Evolutionary conservation across 2,888 invertebrate species (phyloP).

Genomic region (Himalopsyche anomala): DNA sequence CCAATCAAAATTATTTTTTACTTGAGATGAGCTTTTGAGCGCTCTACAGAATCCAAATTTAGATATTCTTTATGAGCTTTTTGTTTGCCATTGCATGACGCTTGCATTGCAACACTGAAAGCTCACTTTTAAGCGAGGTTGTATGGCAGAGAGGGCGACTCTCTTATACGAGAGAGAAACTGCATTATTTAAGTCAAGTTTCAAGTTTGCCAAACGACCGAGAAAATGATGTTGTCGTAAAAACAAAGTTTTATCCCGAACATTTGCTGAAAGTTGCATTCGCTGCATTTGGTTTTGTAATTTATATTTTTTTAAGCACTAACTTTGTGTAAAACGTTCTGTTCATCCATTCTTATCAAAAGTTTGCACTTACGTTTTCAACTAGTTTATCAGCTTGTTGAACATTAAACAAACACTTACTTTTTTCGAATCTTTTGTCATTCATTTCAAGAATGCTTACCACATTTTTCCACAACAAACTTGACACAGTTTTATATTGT

Average conservation of each 20-base stretch:
- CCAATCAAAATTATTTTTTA: too few relatives aligned
- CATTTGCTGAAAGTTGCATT: neutral
- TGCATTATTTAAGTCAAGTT: slow-evolving; percentile 22
- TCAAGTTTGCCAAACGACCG: slow-evolving; percentile 2
- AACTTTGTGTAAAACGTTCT: neutral
- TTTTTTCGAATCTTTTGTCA: too few relatives aligned
- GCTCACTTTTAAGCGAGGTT: too few relatives aligned
- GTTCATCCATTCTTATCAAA: neutral
- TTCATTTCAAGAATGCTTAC: too few relatives aligned
- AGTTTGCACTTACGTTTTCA: neutral
- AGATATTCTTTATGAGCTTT: too few relatives aligned
- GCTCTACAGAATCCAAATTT: too few relatives aligned
- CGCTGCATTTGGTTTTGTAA: neutral
- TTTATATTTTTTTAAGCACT: neutral
- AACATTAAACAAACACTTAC: neutral
- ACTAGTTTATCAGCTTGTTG: neutral
- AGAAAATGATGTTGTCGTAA: slow-evolving; percentile 12
- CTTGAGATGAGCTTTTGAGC: too few relatives aligned
- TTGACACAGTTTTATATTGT: too few relatives aligned
- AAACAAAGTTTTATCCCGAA: neutral
- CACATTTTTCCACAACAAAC: too few relatives aligned
- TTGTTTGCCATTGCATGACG: too few relatives aligned
- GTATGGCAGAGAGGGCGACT: neutral
- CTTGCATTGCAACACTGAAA: too few relatives aligned
- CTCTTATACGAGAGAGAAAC: neutral